Conservation (phyloP, 2,113 vertebrate species). For the Synchiropus splendidus region DNA sequence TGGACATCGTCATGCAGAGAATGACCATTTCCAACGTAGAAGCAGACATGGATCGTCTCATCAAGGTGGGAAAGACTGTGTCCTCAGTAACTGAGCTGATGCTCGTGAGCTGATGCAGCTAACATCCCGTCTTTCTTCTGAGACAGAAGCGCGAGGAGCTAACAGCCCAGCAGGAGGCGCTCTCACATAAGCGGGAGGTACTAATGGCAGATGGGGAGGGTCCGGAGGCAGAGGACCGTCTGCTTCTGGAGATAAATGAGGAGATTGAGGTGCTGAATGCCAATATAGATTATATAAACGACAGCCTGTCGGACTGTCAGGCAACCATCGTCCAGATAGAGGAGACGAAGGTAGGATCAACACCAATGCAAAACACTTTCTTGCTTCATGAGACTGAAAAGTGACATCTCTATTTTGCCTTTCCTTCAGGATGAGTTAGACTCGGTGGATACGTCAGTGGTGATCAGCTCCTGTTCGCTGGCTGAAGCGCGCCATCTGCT, state of each 20-base stretch:
- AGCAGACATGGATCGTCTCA: slow-evolving; percentile 92
- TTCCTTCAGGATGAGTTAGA: slow-evolving; percentile 85
- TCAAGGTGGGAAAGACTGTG: slow-evolving; percentile 68
- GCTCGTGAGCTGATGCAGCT: not conserved
- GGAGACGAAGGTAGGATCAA: slow-evolving; percentile 85
- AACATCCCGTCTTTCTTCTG: slow-evolving; percentile 3
- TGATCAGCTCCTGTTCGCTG: slow-evolving; percentile 95
- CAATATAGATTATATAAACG: slow-evolving; percentile 96
- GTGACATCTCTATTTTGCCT: too few species aligned
- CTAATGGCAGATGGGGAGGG: slow-evolving; percentile 75
- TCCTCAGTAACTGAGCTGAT: not conserved
- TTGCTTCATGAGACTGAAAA: too few species aligned
- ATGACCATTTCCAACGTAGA: slow-evolving; percentile 91
- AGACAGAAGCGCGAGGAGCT: slow-evolving; percentile 94
- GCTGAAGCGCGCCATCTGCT: slow-evolving; percentile 89
- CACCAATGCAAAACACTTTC: too few species aligned
- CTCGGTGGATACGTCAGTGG: slow-evolving; percentile 91
- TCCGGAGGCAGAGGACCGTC: slow-evolving; percentile 76
- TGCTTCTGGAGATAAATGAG: slow-evolving; percentile 84
- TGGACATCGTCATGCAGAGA: slow-evolving; percentile 94
- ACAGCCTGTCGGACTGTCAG: slow-evolving; percentile 92
- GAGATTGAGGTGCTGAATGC: slow-evolving; percentile 91
- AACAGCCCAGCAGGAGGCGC: slow-evolving; percentile 77
- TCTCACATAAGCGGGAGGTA: slow-evolving; percentile 75
- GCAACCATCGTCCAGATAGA: slow-evolving; percentile 96